Percentiles rank a stretch among this genome's conserved stretches.
Conservation (phyloP, 2,113 vertebrate species). For the Lophochroa leadbeateri region DNA sequence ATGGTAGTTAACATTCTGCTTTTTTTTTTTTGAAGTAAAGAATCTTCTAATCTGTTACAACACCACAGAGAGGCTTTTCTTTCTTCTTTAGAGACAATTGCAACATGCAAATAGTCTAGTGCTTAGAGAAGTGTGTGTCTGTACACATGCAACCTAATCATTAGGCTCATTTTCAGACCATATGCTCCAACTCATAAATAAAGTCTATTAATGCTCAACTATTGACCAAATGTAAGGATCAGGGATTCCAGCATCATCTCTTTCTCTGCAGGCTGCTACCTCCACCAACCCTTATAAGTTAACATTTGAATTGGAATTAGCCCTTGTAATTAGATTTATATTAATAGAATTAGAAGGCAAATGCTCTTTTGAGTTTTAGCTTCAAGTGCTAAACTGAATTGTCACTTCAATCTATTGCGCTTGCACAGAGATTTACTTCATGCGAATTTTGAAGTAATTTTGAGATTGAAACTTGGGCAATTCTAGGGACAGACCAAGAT, state of each 20-base stretch:
- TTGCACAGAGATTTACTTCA: conserved; percentile 58
- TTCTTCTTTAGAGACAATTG: background rate
- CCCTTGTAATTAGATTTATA: conserved; percentile 70
- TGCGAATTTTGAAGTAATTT: conserved; percentile 6
- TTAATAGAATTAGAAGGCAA: conserved; percentile 70
- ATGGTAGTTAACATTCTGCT: background rate
- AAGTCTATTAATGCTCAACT: conserved; percentile 48
- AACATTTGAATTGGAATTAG: conserved; percentile 71
- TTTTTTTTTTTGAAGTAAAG: background rate
- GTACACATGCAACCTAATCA: background rate
- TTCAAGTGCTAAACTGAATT: conserved; percentile 69
- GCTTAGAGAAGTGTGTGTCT: background rate
- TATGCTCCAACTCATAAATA: conserved; percentile 27
- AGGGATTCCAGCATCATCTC: conserved; percentile 1
- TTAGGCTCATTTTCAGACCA: conserved; percentile 29
- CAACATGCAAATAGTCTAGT: conserved; percentile 17
- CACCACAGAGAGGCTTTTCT: background rate
- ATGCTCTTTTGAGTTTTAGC: conserved; percentile 69
- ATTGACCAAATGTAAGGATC: conserved; percentile 45
- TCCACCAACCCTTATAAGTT: conserved; percentile 51
- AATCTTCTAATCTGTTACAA: background rate
- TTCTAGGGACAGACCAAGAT: background rate
- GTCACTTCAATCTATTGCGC: conserved; percentile 52
- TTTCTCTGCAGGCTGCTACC: conserved; percentile 5
- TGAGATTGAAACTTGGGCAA: conserved; percentile 31